A percentile compares a stretch with the other conserved stretches of the same genome.
These are phyloP conservation scores for Bubo blakistoni DNA, from an alignment of 2,113 vertebrate genomes.

Conservation along the genomic window DNA sequence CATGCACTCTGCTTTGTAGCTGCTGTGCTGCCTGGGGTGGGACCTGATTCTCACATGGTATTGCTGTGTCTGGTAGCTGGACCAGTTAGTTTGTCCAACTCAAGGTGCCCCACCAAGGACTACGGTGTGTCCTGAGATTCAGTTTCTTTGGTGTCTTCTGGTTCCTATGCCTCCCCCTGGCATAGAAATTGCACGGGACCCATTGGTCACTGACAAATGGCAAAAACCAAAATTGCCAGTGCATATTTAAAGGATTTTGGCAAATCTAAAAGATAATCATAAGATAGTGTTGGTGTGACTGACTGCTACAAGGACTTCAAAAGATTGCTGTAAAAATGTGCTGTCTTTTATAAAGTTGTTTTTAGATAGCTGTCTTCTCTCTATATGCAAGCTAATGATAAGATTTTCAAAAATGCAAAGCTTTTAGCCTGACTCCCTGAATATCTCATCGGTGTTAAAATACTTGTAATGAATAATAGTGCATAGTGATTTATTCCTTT, in stretches of 20 bases:
- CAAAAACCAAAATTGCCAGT: not conserved
- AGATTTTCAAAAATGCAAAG: not conserved
- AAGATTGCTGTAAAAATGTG: not conserved
- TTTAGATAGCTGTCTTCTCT: not conserved
- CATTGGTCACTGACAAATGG: not conserved
- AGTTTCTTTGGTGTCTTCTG: not conserved
- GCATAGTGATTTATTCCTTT: not conserved
- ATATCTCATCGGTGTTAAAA: not conserved
- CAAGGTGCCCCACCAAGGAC: not conserved
- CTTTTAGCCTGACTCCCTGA: not conserved
- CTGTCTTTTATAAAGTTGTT: not conserved
- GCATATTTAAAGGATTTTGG: not conserved
- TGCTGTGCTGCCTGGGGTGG: not conserved
- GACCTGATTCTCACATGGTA: not conserved
- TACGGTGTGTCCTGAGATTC: not conserved
- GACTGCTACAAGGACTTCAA: not conserved
- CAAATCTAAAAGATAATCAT: not conserved
- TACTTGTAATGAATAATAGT: not conserved
- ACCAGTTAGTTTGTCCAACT: not conserved
- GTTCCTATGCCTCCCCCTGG: not conserved
- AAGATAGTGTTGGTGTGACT: not conserved
- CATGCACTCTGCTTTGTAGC: not conserved
- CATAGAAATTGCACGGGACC: not conserved
- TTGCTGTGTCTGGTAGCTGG: not conserved
- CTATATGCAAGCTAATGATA: not conserved